Evolutionary conservation across 35 echinoderm and acorn worm genomes (phyloP).

Genomic region (Eucidaris tribuloides): DNA sequence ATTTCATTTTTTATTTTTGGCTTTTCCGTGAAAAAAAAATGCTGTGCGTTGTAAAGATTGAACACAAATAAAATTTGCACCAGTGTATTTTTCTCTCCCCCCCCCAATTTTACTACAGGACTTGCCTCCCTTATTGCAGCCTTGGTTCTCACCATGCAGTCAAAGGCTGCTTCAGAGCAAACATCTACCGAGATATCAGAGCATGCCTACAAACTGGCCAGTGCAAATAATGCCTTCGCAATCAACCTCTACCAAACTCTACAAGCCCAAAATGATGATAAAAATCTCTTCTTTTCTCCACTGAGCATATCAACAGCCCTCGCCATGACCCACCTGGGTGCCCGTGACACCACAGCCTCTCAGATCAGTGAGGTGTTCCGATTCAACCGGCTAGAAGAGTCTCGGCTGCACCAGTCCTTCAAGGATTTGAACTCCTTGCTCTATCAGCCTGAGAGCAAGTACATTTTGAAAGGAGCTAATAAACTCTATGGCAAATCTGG

Average conservation of each 20-base stretch:
- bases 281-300: slow-evolving; percentile 87
- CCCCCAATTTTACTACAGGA: no score
- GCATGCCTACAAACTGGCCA: not conserved
- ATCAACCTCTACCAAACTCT: slow-evolving; percentile 53
- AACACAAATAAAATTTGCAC: no score
- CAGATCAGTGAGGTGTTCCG: slow-evolving; percentile 55
- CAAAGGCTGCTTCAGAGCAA: no score
- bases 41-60: no score
- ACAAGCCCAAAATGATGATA: not conserved
- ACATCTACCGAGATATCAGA: not conserved
- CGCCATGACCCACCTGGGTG: slow-evolving; percentile 69
- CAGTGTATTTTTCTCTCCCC: no score
- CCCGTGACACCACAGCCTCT: slow-evolving; percentile 33
- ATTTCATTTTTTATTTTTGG: no score
- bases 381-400: slow-evolving; percentile 25
- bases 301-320: slow-evolving; percentile 48
- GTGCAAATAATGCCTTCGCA: slow-evolving; percentile 44
- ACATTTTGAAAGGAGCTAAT: slow-evolving; percentile 55
- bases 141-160: no score
- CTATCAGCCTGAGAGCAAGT: slow-evolving; percentile 5
- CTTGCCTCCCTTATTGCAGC: no score
- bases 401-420: slow-evolving; percentile 35
- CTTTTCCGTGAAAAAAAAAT: no score
- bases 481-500: slow-evolving; percentile 39
- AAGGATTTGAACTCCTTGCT: slow-evolving; percentile 44